These are phyloP conservation scores for Drosophila dives DNA, from an alignment of 2,888 invertebrate genomes.

Conservation along the genomic window DNA sequence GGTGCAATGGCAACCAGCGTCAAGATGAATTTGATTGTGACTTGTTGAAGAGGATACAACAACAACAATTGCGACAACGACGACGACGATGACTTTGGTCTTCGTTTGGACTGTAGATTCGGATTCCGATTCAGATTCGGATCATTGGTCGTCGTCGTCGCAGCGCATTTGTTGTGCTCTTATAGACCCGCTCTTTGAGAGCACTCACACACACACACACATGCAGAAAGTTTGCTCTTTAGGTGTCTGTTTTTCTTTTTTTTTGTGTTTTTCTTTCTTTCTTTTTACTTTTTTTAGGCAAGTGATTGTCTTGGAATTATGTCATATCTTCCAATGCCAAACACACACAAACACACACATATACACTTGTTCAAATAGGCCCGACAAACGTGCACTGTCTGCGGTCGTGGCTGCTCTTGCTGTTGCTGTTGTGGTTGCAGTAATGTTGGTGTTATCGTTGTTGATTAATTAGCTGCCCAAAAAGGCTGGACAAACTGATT, in stretches of 20 bases:
- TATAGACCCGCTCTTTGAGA: conserved; percentile 15
- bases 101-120: conserved; percentile 26
- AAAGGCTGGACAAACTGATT: conserved; percentile 38
- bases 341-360: conserved; percentile 47
- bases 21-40: conserved; percentile 47
- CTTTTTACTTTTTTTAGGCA: conserved; percentile 42
- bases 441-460: conserved; percentile 50
- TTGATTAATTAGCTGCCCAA: conserved; percentile 65
- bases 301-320: conserved; percentile 76
- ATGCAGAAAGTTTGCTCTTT: conserved; percentile 26
- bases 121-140: conserved; percentile 29
- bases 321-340: conserved; percentile 74
- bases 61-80: not conserved
- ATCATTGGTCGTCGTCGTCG: conserved; percentile 42
- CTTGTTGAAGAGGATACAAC: conserved; percentile 55
- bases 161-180: conserved; percentile 55
- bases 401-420: conserved; percentile 17
- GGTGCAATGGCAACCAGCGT: conserved; percentile 28
- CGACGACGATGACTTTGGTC: not conserved
- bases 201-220: conserved; percentile 1
- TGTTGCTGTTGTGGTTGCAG: conserved; percentile 12
- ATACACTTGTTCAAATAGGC: conserved; percentile 20
- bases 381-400: conserved; percentile 52
- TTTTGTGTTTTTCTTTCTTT: conserved; percentile 8
- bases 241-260: conserved; percentile 10